Conservation (phyloP, 2,113 vertebrate genomes). For the Dascyllus trimaculatus region DNA sequence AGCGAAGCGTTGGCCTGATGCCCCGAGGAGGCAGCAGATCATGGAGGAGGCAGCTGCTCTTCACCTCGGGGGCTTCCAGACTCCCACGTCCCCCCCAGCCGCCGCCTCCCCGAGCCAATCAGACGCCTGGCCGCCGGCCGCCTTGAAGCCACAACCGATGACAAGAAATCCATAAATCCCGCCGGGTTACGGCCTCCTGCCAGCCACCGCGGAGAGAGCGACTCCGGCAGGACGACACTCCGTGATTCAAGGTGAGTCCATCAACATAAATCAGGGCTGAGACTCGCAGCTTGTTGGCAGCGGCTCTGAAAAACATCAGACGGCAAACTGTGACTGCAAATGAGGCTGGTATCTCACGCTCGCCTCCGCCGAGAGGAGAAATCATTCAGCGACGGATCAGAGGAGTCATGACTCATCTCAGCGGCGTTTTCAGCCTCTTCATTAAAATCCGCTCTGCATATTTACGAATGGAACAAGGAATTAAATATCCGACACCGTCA, state of each 20-base stretch:
- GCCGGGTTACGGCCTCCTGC: conserved; percentile 32
- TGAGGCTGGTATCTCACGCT: conserved; percentile 31
- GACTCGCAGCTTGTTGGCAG: conserved; percentile 33
- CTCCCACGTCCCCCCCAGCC: conserved; percentile 5
- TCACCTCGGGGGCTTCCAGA: conserved; percentile 52
- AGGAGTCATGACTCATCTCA: conserved; percentile 11
- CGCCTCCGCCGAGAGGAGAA: conserved; percentile 10
- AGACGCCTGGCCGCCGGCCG: conserved; percentile 19
- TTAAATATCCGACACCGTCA: not conserved
- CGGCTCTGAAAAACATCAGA: conserved; percentile 42
- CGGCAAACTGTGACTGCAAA: conserved; percentile 59
- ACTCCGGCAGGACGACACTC: conserved; percentile 10
- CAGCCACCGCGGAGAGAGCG: conserved; percentile 17
- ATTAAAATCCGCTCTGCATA: not conserved
- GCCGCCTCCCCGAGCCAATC: conserved; percentile 46
- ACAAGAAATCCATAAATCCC: conserved; percentile 53
- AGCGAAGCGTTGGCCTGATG: not conserved
- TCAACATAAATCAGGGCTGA: conserved; percentile 48
- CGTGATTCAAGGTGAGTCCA: conserved; percentile 59
- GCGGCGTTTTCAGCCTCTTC: not conserved
- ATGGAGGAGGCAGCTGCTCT: conserved; percentile 54
- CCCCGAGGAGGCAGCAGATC: conserved; percentile 44
- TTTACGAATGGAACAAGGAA: not conserved
- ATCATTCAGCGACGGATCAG: conserved; percentile 13
- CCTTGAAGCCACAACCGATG: conserved; percentile 29